These are phyloP conservation scores for Aplysia californica DNA, from an alignment of 1,140 invertebrate species.

Conservation along the genomic window DNA sequence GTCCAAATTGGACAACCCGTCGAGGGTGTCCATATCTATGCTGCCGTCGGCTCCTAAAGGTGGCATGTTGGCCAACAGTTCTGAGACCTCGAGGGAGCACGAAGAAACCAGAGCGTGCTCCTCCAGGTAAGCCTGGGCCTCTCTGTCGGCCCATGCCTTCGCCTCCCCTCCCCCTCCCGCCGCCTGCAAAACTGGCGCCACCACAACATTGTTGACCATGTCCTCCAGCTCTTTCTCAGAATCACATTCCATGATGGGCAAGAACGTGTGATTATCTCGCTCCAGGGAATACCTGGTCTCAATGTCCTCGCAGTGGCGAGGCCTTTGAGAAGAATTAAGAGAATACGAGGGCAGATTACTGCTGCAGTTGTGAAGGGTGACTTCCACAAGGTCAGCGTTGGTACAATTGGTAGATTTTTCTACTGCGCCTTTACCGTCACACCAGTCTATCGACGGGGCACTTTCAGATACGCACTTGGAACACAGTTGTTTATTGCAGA, in stretches of 20 bases:
- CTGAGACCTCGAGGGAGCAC: constrained; percentile 25
- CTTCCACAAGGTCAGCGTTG: neutral
- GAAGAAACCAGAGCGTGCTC: constrained; percentile 22
- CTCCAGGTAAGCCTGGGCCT: neutral
- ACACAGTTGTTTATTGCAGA: constrained; percentile 28
- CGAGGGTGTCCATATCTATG: constrained; percentile 23
- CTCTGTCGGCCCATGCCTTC: neutral
- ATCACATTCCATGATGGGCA: constrained; percentile 25
- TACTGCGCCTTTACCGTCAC: neutral
- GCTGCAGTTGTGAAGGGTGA: neutral
- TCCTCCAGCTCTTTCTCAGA: constrained; percentile 3
- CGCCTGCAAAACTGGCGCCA: too few species aligned
- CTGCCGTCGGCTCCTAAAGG: constrained; percentile 7
- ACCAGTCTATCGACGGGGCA: constrained; percentile 25
- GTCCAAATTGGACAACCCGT: constrained; percentile 21
- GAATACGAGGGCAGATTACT: too few species aligned
- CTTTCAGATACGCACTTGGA: constrained; percentile 24
- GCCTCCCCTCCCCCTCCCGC: too few species aligned
- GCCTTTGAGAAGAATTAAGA: neutral
- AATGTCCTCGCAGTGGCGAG: neutral
- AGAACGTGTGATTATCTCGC: neutral
- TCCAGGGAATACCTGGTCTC: neutral
- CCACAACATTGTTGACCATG: neutral
- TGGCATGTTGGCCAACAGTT: constrained; percentile 27
- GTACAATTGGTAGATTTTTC: too few species aligned